phyloP scores from a whole-genome alignment of 2,797 vertebrate genomes.

The Hydrophis major region DNA sequence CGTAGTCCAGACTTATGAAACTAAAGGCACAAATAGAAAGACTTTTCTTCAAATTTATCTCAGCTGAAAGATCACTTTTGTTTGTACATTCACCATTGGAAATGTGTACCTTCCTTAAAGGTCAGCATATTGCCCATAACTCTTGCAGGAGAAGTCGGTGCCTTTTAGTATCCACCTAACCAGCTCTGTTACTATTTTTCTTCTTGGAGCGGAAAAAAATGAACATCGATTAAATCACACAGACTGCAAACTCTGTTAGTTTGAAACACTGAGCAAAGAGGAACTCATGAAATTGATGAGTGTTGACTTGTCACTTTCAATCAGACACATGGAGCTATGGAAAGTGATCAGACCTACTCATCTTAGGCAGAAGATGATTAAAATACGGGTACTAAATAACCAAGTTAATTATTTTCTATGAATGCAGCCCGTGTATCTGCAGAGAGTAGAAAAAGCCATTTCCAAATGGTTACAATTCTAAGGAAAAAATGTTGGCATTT shows the following conservation, averaged over 20 bases:
- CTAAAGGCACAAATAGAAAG: neutral
- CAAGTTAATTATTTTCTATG: neutral
- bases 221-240: neutral
- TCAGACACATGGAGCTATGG: neutral
- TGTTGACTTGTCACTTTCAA: neutral
- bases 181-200: neutral
- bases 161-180: neutral
- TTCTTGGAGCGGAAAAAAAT: neutral
- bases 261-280: neutral
- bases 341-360: neutral
- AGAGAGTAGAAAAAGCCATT: neutral
- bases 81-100: neutral
- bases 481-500: neutral
- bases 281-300: neutral
- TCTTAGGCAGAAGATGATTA: neutral
- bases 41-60: neutral
- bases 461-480: neutral
- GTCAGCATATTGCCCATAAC: neutral
- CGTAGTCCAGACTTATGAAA: neutral
- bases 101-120: neutral
- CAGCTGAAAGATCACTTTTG: neutral
- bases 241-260: neutral
- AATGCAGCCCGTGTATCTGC: neutral
- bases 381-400: neutral
- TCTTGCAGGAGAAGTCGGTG: neutral